phyloP scores from a whole-genome alignment of 2,888 invertebrate species.

The Mesorhabditis sp. region DNA sequence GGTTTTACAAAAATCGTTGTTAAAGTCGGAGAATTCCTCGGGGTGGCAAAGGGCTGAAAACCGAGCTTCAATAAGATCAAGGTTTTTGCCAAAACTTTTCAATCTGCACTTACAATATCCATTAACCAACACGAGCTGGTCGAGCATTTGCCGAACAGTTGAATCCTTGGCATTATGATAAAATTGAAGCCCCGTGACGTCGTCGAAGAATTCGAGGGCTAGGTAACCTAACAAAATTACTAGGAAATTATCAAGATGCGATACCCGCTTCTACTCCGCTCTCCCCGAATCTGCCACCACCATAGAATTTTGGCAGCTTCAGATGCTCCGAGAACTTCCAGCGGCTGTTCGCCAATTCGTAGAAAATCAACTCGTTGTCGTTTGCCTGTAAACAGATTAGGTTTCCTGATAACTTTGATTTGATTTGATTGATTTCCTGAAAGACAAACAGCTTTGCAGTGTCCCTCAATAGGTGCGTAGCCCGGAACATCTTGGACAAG shows the following conservation, averaged over 20 bases:
- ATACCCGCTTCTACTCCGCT: constrained; percentile 5
- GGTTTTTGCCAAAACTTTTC: too few relatives aligned
- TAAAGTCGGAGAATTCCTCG: too few relatives aligned
- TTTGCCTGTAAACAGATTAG: not conserved
- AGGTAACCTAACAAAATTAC: not conserved
- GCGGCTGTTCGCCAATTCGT: not conserved
- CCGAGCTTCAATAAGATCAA: too few relatives aligned
- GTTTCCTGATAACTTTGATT: too few relatives aligned
- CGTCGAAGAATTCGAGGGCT: not conserved
- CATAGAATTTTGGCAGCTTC: not conserved
- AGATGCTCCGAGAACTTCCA: not conserved
- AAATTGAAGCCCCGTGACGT: not conserved
- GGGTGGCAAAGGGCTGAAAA: too few relatives aligned
- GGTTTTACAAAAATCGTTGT: too few relatives aligned
- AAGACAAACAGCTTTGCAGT: not conserved
- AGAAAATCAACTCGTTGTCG: constrained; percentile 2
- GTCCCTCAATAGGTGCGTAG: not conserved
- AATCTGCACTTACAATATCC: not conserved
- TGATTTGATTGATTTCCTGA: too few relatives aligned
- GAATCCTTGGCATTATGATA: not conserved
- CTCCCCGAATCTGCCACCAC: not conserved
- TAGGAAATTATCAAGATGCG: not conserved
- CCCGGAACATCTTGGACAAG: not conserved
- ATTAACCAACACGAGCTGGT: not conserved
- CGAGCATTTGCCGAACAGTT: not conserved